Conservation (phyloP, 1,140 invertebrate species). For the Manduca sexta region DNA sequence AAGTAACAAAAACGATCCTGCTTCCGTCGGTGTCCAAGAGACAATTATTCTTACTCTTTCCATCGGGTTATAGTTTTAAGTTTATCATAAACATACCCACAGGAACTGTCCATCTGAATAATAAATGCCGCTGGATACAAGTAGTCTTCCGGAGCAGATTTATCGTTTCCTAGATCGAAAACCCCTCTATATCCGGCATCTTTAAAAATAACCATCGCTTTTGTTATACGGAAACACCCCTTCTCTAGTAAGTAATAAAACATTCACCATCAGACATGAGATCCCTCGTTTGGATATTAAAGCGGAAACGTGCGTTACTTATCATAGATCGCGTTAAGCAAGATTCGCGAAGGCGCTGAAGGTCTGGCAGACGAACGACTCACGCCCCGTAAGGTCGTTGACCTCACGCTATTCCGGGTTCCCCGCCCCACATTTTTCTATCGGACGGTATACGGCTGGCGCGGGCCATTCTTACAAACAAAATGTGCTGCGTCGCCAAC, state of each 20-base stretch:
- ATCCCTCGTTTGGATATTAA: slow-evolving; percentile 9
- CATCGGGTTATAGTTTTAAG: slow-evolving; percentile 22
- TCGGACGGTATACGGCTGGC: slow-evolving; percentile 50
- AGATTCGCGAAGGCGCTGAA: slow-evolving; percentile 50
- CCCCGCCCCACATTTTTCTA: slow-evolving; percentile 58
- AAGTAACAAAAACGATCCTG: no score
- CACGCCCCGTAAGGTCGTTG: slow-evolving; percentile 38
- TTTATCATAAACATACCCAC: slow-evolving; percentile 33
- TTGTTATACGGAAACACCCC: background rate
- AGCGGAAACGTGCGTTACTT: slow-evolving; percentile 37
- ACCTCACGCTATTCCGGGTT: slow-evolving; percentile 35
- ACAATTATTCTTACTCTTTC: no score
- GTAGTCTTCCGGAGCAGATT: slow-evolving; percentile 42
- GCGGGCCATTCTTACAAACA: slow-evolving; percentile 31
- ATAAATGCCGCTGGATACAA: slow-evolving; percentile 33
- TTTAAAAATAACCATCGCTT: slow-evolving; percentile 26
- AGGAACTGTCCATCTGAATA: slow-evolving; percentile 40
- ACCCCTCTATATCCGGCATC: slow-evolving; percentile 23
- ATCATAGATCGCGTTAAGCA: slow-evolving; percentile 51
- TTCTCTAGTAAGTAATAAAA: no score
- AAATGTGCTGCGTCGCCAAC: slow-evolving; percentile 50
- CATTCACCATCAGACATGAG: background rate
- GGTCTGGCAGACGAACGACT: slow-evolving; percentile 26
- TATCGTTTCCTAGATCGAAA: slow-evolving; percentile 33
- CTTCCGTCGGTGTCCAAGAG: no score